Evolutionary conservation across 2,797 vertebrate species (phyloP).

Genomic region (Petrocephalus sullivani): DNA sequence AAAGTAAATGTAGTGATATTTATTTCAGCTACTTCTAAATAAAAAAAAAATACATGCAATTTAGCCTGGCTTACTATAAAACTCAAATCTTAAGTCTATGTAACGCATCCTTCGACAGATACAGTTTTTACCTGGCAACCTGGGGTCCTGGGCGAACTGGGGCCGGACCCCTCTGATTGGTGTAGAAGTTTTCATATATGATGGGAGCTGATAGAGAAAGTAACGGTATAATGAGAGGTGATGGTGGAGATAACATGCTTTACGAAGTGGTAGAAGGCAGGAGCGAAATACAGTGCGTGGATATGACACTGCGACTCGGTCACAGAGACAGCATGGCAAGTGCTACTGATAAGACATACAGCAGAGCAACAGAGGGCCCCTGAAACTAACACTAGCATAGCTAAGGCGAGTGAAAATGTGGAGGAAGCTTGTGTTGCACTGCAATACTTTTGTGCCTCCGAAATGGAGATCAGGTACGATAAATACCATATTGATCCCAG

Average conservation of each 20-base stretch:
- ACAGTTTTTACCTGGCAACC: slow-evolving; percentile 51
- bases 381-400: background rate
- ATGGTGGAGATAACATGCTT: background rate
- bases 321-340: background rate
- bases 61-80: background rate
- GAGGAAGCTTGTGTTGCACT: background rate
- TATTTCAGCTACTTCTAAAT: background rate
- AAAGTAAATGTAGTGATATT: slow-evolving; percentile 22
- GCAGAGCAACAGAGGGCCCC: background rate
- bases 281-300: background rate
- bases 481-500: background rate
- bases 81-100: slow-evolving; percentile 6
- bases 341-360: background rate
- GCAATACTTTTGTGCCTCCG: background rate
- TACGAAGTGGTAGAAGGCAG: background rate
- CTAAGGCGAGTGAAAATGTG: background rate
- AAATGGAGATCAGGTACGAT: background rate
- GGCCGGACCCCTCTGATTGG: slow-evolving; percentile 56
- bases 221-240: background rate
- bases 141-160: slow-evolving; percentile 38
- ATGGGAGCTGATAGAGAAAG: slow-evolving; percentile 61
- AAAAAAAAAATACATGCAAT: background rate
- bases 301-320: background rate
- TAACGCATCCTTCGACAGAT: background rate
- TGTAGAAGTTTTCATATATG: slow-evolving; percentile 89